Evolutionary conservation across 2,113 vertebrate species (phyloP), one percentile per base, ranked within the genome.

Genomic region (Stegastes partitus): DNA sequence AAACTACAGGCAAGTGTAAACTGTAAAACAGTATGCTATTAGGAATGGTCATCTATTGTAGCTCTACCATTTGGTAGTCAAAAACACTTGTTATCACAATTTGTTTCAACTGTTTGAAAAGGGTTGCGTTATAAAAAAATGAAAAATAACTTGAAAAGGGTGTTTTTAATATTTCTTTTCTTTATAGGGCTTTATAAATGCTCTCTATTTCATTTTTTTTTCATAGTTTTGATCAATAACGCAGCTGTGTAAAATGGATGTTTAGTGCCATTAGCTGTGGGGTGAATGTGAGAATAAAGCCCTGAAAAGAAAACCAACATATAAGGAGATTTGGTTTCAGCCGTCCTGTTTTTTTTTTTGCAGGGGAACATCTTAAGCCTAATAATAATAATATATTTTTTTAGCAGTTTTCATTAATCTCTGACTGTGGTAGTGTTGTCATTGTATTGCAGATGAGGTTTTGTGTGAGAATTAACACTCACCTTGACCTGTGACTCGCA

Each of bases 401-500:
- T 89, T 72, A 69, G 78, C 75, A 65, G 49, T 87, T 90, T 91
- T 87, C 90, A 87, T 89, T 84, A 89, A 88, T 90, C 80, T 82
- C 80, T 82, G 77, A 89, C 83, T 79, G 86, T 82, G 81, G 67
- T 71, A 58, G 67, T 83, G 67, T 87, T 86, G 86, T 91, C 91
- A 86, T 91, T 91, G 91, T 93, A 76, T 89, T 77, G 86, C 71
- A 85, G 90, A 87, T 85, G 87, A 93, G 85, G 85, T 80, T 89
- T 87, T 92, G 82, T 93, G 82, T 75, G 89, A 90, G 93, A 92
- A 93, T 94, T 93, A 93, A 92, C 84, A 83, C 83, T 95, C 93
- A 95, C 95, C 94, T 95, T 95, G 92, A 95, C 93, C 94, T 93
- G 88, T 86, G 91, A 87, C 91, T 87, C 76, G 74, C 89, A 84